These are phyloP conservation scores for Coryphaenoides rupestris DNA, from an alignment of 2,113 vertebrate genomes.

Conservation along the genomic window DNA sequence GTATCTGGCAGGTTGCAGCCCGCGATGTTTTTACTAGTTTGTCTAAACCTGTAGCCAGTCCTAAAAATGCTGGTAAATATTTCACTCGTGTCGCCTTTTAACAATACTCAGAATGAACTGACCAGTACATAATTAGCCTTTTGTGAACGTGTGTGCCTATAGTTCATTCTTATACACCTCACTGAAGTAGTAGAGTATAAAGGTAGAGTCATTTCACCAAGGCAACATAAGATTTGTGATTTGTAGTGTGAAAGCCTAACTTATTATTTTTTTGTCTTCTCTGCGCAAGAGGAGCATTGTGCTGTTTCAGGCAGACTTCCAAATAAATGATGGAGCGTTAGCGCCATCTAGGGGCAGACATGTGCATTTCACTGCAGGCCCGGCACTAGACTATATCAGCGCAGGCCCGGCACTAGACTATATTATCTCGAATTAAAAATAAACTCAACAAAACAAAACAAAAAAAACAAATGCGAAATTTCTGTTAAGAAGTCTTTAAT, in stretches of 20 bases:
- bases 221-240: neutral
- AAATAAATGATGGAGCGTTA: neutral
- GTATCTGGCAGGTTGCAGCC: too few species aligned
- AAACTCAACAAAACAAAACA: neutral
- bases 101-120: too few species aligned
- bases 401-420: too few species aligned
- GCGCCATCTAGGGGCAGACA: conserved; percentile 21
- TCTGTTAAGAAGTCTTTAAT: neutral
- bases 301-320: neutral
- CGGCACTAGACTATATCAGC: too few species aligned
- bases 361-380: conserved; percentile 2
- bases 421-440: neutral
- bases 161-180: neutral
- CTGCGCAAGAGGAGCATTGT: too few species aligned
- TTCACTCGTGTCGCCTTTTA: too few species aligned
- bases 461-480: neutral
- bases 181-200: neutral
- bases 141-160: neutral
- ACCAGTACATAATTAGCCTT: too few species aligned
- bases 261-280: too few species aligned
- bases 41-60: too few species aligned
- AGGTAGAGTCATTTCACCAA: neutral
- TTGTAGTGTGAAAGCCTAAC: too few species aligned
- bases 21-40: too few species aligned
- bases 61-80: too few species aligned